These are phyloP conservation scores for Siniperca scherzeri DNA, from an alignment of 2,797 vertebrate species.

Conservation along the genomic window DNA sequence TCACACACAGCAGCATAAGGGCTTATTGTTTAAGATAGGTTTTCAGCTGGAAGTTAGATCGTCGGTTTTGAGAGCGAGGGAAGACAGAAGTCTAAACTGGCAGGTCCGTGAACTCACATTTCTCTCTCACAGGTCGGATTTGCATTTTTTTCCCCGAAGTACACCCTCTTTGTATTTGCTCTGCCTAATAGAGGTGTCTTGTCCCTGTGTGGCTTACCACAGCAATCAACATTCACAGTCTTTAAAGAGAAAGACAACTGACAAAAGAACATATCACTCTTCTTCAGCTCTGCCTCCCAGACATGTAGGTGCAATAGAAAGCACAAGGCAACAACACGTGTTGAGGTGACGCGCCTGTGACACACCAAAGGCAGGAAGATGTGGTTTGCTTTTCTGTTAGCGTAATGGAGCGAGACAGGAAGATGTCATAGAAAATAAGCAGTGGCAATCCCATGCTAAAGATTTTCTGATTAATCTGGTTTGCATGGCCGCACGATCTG, in stretches of 20 bases:
- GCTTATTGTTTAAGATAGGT: slow-evolving; percentile 12
- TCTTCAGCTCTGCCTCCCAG: slow-evolving; percentile 27
- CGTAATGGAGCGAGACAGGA: slow-evolving; percentile 85
- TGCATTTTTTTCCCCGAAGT: slow-evolving; percentile 49
- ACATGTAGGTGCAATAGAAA: slow-evolving; percentile 47
- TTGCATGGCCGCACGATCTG: slow-evolving; percentile 64
- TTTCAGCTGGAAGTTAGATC: slow-evolving; percentile 26
- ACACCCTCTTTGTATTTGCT: slow-evolving; percentile 28
- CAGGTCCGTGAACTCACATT: neutral
- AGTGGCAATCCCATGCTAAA: slow-evolving; percentile 75
- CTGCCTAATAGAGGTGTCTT: slow-evolving; percentile 14
- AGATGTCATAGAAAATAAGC: slow-evolving; percentile 86
- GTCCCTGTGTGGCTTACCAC: slow-evolving; percentile 4
- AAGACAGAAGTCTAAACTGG: slow-evolving; percentile 12
- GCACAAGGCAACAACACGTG: slow-evolving; percentile 59
- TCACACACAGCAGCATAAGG: slow-evolving; percentile 9
- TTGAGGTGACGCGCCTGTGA: slow-evolving; percentile 52
- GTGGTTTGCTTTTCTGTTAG: slow-evolving; percentile 79
- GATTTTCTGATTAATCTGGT: slow-evolving; percentile 80
- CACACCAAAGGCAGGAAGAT: slow-evolving; percentile 76
- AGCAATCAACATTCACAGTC: neutral
- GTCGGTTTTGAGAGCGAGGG: slow-evolving; percentile 17
- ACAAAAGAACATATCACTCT: slow-evolving; percentile 16
- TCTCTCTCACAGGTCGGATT: slow-evolving; percentile 47
- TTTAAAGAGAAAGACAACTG: slow-evolving; percentile 17